A percentile compares a stretch with the other conserved stretches of the same genome.
phyloP scores from a whole-genome alignment of 2,888 invertebrate genomes.

The Dusona sp. region DNA sequence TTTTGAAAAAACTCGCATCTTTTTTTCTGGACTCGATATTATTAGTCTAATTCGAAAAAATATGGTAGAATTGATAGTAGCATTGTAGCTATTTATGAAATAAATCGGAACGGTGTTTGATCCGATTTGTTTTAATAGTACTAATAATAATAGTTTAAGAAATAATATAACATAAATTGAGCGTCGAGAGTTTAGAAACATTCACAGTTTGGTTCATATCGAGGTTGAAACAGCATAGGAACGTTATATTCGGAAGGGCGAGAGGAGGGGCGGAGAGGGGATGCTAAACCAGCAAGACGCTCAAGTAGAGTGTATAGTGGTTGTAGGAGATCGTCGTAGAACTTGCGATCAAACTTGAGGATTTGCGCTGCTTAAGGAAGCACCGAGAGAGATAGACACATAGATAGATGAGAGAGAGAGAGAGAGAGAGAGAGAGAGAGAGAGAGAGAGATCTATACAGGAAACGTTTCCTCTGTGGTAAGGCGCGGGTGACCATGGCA shows the following conservation, averaged over 20 bases:
- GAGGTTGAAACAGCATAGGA: slow-evolving; percentile 30
- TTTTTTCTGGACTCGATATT: no score
- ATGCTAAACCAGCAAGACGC: slow-evolving; percentile 22
- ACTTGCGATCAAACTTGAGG: slow-evolving; percentile 66
- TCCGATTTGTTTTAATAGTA: neutral
- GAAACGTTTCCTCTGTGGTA: slow-evolving; percentile 18
- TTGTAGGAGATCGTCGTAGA: slow-evolving; percentile 47
- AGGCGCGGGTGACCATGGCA: slow-evolving; percentile 44
- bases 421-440: neutral
- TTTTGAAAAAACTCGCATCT: no score
- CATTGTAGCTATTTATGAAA: neutral
- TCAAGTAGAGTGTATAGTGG: slow-evolving; percentile 17
- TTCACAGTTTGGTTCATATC: slow-evolving; percentile 45
- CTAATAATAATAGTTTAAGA: neutral
- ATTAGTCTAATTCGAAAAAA: no score
- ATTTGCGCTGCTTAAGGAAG: slow-evolving; percentile 53
- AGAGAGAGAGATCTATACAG: neutral
- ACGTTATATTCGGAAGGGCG: neutral
- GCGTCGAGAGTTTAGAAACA: slow-evolving; percentile 31
- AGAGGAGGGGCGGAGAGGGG: slow-evolving; percentile 15
- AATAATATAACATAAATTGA: neutral
- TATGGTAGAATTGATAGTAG: neutral
- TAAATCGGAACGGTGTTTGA: neutral
- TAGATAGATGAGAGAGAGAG: neutral
- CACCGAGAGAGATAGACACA: neutral